A percentile compares a stretch with the other conserved stretches of the same genome.
Evolutionary conservation across 1,140 invertebrate genomes (phyloP).

Genomic region (Mactra quadrangularis): DNA sequence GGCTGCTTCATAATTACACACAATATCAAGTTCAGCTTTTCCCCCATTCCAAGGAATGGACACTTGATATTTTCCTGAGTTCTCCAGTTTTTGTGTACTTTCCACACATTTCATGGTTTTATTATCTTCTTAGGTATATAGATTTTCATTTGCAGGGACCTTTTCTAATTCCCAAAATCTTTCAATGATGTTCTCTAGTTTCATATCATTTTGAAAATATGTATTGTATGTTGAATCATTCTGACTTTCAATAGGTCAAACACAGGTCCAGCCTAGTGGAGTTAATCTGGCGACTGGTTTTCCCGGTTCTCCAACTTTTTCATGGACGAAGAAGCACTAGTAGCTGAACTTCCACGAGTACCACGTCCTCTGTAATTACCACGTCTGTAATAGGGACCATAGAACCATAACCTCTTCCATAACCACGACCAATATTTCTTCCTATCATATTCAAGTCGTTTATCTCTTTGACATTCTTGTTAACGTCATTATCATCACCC

Average conservation of each 20-base stretch:
- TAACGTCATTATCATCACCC: slow-evolving; percentile 39
- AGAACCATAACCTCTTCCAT: not conserved
- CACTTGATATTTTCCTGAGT: slow-evolving; percentile 22
- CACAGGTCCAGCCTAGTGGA: slow-evolving; percentile 59
- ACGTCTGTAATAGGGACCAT: not conserved
- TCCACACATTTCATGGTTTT: not conserved
- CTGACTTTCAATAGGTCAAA: slow-evolving; percentile 11
- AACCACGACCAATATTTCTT: not conserved
- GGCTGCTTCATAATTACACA: slow-evolving; percentile 19
- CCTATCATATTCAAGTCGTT: slow-evolving; percentile 42
- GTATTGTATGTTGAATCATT: not conserved
- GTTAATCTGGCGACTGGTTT: slow-evolving; percentile 40
- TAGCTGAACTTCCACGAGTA: not conserved
- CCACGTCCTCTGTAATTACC: not conserved
- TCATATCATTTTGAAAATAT: slow-evolving; percentile 3
- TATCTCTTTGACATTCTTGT: slow-evolving; percentile 39
- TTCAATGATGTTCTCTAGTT: not conserved
- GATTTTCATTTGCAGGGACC: not conserved
- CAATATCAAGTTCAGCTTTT: not conserved
- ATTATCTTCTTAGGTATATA: not conserved
- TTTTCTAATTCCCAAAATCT: slow-evolving; percentile 11
- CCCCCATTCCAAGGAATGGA: slow-evolving; percentile 56
- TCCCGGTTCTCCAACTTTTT: slow-evolving; percentile 6
- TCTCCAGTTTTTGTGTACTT: not conserved
- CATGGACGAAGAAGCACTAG: not conserved